A percentile compares a stretch with the other conserved stretches of the same genome.
These are phyloP conservation scores for Xenus cinereus DNA, from an alignment of 2,113 vertebrate species.

Conservation along the genomic window DNA sequence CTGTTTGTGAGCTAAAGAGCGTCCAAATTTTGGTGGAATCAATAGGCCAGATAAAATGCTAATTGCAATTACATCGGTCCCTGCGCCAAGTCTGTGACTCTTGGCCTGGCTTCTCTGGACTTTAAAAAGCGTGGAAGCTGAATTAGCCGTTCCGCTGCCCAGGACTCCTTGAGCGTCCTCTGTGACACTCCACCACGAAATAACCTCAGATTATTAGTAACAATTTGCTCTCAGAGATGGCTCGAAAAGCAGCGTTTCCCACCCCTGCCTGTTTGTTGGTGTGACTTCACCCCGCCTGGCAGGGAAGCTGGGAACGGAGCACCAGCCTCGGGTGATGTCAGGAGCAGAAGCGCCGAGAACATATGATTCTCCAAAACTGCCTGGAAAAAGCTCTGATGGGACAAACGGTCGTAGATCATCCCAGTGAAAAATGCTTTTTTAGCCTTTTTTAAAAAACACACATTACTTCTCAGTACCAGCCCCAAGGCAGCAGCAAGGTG, in stretches of 20 bases:
- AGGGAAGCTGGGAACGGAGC: background rate
- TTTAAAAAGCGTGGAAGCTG: background rate
- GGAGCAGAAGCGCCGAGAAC: background rate
- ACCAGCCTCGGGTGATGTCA: background rate
- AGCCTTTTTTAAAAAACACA: background rate
- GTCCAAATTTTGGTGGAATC: background rate
- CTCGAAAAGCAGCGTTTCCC: background rate
- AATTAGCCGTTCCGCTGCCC: background rate
- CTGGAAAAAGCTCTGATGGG: background rate
- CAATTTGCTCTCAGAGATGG: background rate
- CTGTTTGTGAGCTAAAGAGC: background rate
- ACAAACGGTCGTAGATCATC: background rate
- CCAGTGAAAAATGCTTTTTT: background rate
- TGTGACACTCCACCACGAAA: background rate
- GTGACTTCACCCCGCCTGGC: background rate
- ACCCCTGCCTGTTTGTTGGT: background rate
- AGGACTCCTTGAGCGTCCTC: background rate
- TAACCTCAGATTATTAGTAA: background rate
- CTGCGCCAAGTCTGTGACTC: background rate
- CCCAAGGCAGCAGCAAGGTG: background rate
- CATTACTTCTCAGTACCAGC: background rate
- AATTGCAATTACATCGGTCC: conserved; percentile 13
- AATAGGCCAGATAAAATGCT: conserved; percentile 31
- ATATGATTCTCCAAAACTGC: background rate
- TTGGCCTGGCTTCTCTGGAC: background rate